These are phyloP conservation scores for Haemorhous mexicanus DNA, from an alignment of 2,113 vertebrate genomes.

Conservation along the genomic window DNA sequence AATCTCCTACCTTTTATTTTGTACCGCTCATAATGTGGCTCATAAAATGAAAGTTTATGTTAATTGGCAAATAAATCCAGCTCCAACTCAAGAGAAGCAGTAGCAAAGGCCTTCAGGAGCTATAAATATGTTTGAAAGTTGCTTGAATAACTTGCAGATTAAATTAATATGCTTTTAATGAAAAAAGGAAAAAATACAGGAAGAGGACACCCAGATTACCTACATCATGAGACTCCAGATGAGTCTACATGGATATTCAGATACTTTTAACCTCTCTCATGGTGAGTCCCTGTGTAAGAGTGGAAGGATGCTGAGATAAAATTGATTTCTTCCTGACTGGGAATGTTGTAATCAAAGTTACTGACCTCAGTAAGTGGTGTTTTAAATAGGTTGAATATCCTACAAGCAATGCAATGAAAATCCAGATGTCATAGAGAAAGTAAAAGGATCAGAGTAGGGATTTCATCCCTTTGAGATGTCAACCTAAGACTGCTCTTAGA, in stretches of 20 bases:
- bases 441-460: not conserved
- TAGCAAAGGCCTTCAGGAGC: not conserved
- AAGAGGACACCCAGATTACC: not conserved
- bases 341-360: not conserved
- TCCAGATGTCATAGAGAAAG: not conserved
- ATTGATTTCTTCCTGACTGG: not conserved
- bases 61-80: not conserved
- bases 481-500: not conserved
- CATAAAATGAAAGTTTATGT: not conserved
- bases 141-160: not conserved
- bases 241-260: not conserved
- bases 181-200: not conserved
- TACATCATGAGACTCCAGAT: not conserved
- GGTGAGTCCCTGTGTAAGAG: not conserved
- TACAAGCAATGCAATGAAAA: not conserved
- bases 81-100: not conserved
- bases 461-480: not conserved
- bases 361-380: not conserved
- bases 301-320: not conserved
- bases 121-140: not conserved
- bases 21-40: not conserved
- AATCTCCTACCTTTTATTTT: not conserved
- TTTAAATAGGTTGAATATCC: not conserved
- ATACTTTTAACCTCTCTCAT: not conserved
- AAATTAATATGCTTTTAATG: not conserved